phyloP scores from a whole-genome alignment of 2,797 vertebrate species.

The Microcaecilia unicolor region DNA sequence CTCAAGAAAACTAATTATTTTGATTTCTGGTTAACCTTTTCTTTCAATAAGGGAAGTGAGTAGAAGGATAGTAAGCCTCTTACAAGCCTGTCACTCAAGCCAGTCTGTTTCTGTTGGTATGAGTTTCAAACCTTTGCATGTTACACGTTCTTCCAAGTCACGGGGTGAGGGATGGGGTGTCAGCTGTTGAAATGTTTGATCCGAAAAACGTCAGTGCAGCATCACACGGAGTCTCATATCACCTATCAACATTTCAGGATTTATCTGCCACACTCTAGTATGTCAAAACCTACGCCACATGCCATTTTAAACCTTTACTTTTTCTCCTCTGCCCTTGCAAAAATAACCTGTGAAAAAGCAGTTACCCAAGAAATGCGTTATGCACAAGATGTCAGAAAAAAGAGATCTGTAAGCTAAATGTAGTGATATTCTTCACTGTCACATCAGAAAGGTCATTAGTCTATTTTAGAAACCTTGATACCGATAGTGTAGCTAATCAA shows the following conservation, averaged over 20 bases:
- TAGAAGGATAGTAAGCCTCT: too few relatives aligned
- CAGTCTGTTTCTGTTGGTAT: too few relatives aligned
- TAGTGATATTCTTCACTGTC: constrained; percentile 3
- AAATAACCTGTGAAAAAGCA: constrained; percentile 3
- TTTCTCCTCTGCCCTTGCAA: not conserved
- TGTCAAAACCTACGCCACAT: constrained; percentile 8
- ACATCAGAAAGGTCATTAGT: constrained; percentile 10
- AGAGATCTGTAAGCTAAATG: not conserved
- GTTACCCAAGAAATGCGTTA: constrained; percentile 3
- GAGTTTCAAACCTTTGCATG: too few relatives aligned
- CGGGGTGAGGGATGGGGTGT: too few relatives aligned
- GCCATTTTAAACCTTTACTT: not conserved
- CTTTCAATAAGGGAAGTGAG: too few relatives aligned
- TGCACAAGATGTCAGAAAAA: not conserved
- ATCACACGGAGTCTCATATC: constrained; percentile 18
- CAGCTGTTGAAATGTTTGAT: constrained; percentile 29
- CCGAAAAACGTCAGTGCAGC: constrained; percentile 10
- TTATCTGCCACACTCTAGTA: constrained; percentile 20
- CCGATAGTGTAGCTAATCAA: constrained; percentile 14
- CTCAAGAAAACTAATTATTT: too few relatives aligned
- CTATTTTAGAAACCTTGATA: constrained; percentile 18
- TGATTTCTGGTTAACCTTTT: too few relatives aligned
- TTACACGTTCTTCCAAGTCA: too few relatives aligned
- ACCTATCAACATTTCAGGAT: constrained; percentile 3
- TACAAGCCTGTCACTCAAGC: too few relatives aligned